Evolutionary conservation across 2,888 invertebrate genomes (phyloP).

Genomic region (Syritta pipiens): DNA sequence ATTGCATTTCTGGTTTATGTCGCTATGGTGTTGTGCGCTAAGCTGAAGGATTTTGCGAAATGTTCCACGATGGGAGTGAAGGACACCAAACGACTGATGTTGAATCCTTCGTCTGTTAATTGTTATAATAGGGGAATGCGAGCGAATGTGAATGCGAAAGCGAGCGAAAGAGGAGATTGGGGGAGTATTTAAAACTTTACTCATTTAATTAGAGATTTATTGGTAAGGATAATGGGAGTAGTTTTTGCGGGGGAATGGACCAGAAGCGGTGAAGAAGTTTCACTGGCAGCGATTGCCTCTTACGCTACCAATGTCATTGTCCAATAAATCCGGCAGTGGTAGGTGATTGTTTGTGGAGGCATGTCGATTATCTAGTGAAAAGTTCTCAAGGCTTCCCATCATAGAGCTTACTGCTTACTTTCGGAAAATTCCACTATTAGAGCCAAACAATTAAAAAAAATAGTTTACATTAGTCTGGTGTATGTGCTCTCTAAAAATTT

Average conservation of each 20-base stretch:
- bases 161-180: too few species aligned
- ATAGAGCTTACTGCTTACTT: too few species aligned
- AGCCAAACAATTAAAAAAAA: too few species aligned
- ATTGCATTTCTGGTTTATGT: constrained; percentile 69
- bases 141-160: constrained; percentile 6
- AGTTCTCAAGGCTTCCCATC: too few species aligned
- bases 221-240: constrained; percentile 52
- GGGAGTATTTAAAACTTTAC: constrained; percentile 66
- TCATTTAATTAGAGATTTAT: constrained; percentile 65
- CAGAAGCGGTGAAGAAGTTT: constrained; percentile 16
- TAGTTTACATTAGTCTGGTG: too few species aligned
- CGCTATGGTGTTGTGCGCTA: constrained; percentile 62
- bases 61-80: constrained; percentile 24
- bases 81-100: constrained; percentile 36
- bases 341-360: too few species aligned
- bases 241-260: constrained; percentile 13
- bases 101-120: constrained; percentile 64
- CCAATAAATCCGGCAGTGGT: too few species aligned
- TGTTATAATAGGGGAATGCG: constrained; percentile 52
- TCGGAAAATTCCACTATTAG: too few species aligned
- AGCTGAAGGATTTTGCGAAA: constrained; percentile 66
- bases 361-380: too few species aligned
- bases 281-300: too few species aligned
- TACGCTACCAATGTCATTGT: too few species aligned
- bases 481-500: too few species aligned